Evolutionary conservation across 2,113 vertebrate genomes (phyloP), one percentile per base, ranked within the genome.

Genomic region (Megaleporinus macrocephalus): DNA sequence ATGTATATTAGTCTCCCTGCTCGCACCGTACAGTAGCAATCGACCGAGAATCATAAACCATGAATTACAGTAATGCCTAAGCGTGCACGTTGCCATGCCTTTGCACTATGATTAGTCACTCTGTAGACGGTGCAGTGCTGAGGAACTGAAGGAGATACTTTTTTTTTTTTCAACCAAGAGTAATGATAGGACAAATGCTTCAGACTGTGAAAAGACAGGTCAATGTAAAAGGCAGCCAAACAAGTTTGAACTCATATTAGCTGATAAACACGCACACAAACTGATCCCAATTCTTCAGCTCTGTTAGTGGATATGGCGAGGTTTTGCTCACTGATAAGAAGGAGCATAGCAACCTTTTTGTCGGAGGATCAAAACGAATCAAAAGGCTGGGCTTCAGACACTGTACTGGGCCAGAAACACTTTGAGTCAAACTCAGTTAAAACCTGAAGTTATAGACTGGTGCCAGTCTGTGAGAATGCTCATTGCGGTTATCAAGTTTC

Each of bases 231-330:
- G 24, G 82, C 80, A 92, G 89, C 83, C 91, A 90, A 93, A 91
- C 89, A 92, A 88, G 78, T 80, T 69, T 69, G 53, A 53, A 84
- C 82, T 86, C 82, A 92, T 88, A 88, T 44, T 44, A 44, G 73
- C 79, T 89, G 83, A 91, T 90, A 89, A 92, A 89, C 86, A 87
- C 82, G 69, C 85, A 81, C 86, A 88, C 89, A 85, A 91, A 89
- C 89, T 81, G 6, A 88, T 80, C 80, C 53, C 82, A 88, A 91
- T 91, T 91, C 91, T 89, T 88, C 76, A 79, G 76, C 78, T 91
- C 84, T 89, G 80, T 87, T 79, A 87, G 81, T 76, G 70, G 83
- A 87, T 84, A 87, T 83, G 86, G 73, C 18, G 74, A 84, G 70
- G 78, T 77, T 84, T 76, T 85, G 41, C 20, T n/a, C 75, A 6